Evolutionary conservation across 1,140 invertebrate genomes (phyloP).

Genomic region (Trichogramma pretiosum): DNA sequence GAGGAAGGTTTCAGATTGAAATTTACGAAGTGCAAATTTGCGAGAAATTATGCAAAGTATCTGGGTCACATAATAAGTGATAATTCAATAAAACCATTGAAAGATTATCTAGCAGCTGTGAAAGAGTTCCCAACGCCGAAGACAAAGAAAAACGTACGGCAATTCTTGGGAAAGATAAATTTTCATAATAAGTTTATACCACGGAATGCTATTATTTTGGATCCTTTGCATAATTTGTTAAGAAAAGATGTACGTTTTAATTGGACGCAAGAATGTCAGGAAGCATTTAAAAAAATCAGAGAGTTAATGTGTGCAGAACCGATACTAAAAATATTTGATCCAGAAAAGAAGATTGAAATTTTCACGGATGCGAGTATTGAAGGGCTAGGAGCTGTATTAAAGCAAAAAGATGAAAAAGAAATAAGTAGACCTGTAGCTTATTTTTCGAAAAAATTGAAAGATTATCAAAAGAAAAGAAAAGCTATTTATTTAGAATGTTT

Average conservation of each 20-base stretch:
- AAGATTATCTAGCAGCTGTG: neutral
- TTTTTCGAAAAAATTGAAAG: conserved; percentile 15
- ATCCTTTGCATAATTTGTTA: conserved; percentile 20
- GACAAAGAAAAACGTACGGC: conserved; percentile 10
- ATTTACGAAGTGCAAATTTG: no score
- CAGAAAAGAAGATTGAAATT: conserved; percentile 19
- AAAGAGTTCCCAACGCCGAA: neutral
- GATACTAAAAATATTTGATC: conserved; percentile 23
- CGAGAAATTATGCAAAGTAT: no score
- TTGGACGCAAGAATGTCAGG: conserved; percentile 18
- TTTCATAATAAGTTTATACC: no score
- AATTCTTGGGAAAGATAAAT: no score
- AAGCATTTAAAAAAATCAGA: conserved; percentile 18
- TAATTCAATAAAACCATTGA: no score
- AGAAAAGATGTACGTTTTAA: conserved; percentile 21
- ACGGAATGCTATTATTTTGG: no score
- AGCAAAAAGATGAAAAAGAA: conserved; percentile 15
- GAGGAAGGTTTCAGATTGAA: no score
- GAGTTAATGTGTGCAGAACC: conserved; percentile 18
- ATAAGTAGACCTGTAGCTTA: conserved; percentile 12
- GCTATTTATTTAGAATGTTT: conserved; percentile 3
- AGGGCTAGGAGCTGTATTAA: conserved; percentile 17
- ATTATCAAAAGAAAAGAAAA: conserved; percentile 10
- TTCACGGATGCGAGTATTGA: conserved; percentile 18
- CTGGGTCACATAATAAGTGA: no score